Percentiles rank a stretch among this genome's conserved stretches.
phyloP scores from a whole-genome alignment of 2,797 vertebrate species.

The Valencia hispanica region DNA sequence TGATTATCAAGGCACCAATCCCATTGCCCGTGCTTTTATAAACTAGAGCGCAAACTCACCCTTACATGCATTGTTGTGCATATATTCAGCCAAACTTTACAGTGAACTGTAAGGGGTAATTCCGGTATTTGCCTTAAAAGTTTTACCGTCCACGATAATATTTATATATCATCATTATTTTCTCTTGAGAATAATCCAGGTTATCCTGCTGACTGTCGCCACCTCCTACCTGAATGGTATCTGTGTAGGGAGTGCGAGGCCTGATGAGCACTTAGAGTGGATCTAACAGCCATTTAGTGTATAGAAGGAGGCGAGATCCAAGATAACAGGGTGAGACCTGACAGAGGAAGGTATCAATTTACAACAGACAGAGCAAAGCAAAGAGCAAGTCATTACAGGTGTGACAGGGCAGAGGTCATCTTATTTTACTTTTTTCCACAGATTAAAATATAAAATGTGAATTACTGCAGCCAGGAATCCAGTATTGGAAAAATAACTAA shows the following conservation, averaged over 20 bases:
- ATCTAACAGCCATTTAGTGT: constrained; percentile 72
- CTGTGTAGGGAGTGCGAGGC: constrained; percentile 48
- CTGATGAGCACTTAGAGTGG: constrained; percentile 47
- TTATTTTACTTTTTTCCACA: constrained; percentile 28
- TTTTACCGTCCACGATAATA: neutral
- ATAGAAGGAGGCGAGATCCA: constrained; percentile 67
- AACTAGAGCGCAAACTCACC: constrained; percentile 17
- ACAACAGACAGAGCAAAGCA: constrained; percentile 61
- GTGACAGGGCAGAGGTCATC: constrained; percentile 55
- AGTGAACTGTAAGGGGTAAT: neutral
- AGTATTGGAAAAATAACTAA: constrained; percentile 12
- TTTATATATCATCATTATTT: constrained; percentile 11
- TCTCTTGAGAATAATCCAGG: constrained; percentile 21
- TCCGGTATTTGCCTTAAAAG: constrained; percentile 12
- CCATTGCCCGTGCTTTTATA: constrained; percentile 48
- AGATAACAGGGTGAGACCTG: constrained; percentile 69
- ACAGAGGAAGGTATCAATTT: constrained; percentile 73
- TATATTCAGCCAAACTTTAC: constrained; percentile 20
- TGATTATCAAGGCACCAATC: constrained; percentile 61
- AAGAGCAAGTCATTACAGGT: constrained; percentile 69
- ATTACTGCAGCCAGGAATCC: constrained; percentile 6
- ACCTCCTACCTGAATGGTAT: constrained; percentile 40
- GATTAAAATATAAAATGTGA: constrained; percentile 9
- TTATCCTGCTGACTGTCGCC: constrained; percentile 17
- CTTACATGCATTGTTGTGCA: constrained; percentile 4